Conservation (phyloP, 2,888 invertebrate species). For the Tupiocoris notatus region DNA sequence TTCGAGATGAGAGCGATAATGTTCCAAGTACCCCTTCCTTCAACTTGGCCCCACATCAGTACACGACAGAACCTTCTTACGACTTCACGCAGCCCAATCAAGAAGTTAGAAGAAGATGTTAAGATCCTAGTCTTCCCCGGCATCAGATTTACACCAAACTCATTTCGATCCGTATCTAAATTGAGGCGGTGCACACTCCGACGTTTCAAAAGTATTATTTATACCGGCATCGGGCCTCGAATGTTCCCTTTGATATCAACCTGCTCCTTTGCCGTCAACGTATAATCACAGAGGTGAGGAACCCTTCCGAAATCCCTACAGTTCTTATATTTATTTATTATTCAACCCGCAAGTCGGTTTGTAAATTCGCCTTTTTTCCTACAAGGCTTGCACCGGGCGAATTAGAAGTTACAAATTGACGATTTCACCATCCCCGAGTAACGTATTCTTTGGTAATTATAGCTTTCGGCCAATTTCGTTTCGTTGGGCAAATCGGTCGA, state of each 20-base stretch:
- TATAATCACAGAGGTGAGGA: not conserved
- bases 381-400: too few relatives aligned
- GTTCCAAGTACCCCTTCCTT: conserved; percentile 9
- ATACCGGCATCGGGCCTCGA: not conserved
- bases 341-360: not conserved
- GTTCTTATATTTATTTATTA: not conserved
- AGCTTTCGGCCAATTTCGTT: not conserved
- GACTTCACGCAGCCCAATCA: not conserved
- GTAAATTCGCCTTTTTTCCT: not conserved
- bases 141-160: not conserved
- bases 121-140: too few relatives aligned
- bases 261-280: not conserved
- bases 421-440: not conserved
- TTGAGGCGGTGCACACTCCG: not conserved
- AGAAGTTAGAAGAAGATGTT: not conserved
- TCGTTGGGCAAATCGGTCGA: not conserved
- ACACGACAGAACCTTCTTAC: too few relatives aligned
- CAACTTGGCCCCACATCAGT: not conserved
- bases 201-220: not conserved
- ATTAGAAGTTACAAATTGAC: too few relatives aligned
- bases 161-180: not conserved
- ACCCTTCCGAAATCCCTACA: not conserved
- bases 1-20: conserved; percentile 11
- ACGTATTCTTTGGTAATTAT: not conserved
- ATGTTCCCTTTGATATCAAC: not conserved